Evolutionary conservation across 2,113 vertebrate species (phyloP).

Genomic region (Ceuthmochares aereus): DNA sequence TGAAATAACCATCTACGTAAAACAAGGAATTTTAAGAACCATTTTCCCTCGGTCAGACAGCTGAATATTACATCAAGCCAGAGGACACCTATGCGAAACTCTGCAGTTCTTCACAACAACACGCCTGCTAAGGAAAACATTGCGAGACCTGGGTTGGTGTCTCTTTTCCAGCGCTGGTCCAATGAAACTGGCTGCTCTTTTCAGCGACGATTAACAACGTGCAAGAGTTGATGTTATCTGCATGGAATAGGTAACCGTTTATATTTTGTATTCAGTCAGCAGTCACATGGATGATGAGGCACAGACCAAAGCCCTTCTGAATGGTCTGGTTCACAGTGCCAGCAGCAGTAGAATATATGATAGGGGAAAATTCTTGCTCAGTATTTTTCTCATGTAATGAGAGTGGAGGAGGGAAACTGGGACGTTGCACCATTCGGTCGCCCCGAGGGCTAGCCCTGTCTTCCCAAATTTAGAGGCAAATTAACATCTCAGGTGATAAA

Average conservation of each 20-base stretch:
- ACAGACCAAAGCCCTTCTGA: constrained; percentile 3
- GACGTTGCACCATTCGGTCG: fast-evolving
- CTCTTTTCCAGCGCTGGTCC: constrained; percentile 10
- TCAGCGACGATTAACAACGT: background rate
- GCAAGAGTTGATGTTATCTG: constrained; percentile 56
- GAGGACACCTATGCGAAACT: background rate
- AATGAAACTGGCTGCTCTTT: constrained; percentile 3
- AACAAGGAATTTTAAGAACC: background rate
- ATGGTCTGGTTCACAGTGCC: background rate
- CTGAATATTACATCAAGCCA: background rate
- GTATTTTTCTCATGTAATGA: background rate
- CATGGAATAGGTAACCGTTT: background rate
- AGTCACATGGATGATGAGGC: constrained; percentile 54
- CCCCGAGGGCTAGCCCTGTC: background rate
- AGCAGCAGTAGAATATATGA: constrained; percentile 33
- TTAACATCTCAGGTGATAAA: background rate
- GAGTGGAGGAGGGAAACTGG: background rate
- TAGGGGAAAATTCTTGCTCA: constrained; percentile 11
- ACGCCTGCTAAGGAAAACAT: constrained; percentile 7
- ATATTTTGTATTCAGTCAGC: constrained; percentile 25
- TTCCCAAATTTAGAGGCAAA: background rate
- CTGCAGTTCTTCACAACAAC: background rate
- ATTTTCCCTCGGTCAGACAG: background rate
- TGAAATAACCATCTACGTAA: background rate
- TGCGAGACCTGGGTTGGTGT: background rate